phyloP scores from a whole-genome alignment of 2,113 vertebrate genomes.

The Nothoprocta perdicaria region DNA sequence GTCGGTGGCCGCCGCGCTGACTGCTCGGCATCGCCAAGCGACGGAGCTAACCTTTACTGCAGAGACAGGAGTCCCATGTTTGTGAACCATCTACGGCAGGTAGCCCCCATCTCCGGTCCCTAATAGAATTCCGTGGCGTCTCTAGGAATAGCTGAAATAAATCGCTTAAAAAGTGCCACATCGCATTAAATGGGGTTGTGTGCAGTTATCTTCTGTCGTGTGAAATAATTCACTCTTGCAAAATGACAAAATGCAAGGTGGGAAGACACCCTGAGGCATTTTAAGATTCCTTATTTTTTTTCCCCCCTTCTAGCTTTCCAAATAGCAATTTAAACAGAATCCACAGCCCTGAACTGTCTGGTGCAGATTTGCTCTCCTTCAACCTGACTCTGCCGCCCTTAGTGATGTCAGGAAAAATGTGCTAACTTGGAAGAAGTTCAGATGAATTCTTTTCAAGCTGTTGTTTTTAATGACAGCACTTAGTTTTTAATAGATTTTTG shows the following conservation, averaged over 20 bases:
- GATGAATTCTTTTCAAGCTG: neutral
- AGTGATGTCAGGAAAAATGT: neutral
- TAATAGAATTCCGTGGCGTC: constrained; percentile 65
- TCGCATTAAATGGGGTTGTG: constrained; percentile 62
- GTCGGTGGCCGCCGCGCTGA: neutral
- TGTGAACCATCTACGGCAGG: constrained; percentile 51
- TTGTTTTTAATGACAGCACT: neutral
- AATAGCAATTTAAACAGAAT: constrained; percentile 32
- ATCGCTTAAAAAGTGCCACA: constrained; percentile 59
- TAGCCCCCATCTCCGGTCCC: constrained; percentile 19
- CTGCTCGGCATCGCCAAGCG: neutral
- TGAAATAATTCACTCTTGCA: constrained; percentile 30
- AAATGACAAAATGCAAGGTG: constrained; percentile 37
- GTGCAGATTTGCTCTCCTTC: neutral
- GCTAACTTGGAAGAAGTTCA: neutral
- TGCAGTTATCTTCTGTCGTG: constrained; percentile 53
- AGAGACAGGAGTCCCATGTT: constrained; percentile 40
- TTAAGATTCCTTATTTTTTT: neutral
- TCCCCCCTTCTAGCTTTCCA: neutral
- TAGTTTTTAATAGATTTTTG: neutral
- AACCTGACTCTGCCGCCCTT: neutral
- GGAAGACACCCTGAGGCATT: constrained; percentile 15
- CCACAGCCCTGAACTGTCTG: neutral
- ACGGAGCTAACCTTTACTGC: constrained; percentile 44
- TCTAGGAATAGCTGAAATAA: constrained; percentile 65